These are phyloP conservation scores for Acronicta aceris DNA, from an alignment of 2,888 invertebrate genomes.

Conservation along the genomic window DNA sequence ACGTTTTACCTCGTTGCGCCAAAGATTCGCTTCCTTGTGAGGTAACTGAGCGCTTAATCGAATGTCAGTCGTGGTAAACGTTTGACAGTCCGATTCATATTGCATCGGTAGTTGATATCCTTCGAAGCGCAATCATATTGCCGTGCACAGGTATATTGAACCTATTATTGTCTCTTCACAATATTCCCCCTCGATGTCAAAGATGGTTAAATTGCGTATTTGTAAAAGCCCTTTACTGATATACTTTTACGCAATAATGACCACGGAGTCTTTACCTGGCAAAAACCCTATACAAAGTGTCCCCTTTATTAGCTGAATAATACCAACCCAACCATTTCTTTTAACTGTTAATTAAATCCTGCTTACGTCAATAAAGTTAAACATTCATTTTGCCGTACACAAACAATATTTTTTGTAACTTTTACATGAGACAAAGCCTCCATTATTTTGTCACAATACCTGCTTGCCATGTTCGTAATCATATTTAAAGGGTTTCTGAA, in stretches of 20 bases:
- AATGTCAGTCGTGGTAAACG: constrained; percentile 33
- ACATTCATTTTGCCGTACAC: constrained; percentile 10
- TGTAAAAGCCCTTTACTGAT: constrained; percentile 6
- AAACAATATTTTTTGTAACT: constrained; percentile 28
- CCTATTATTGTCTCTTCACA: constrained; percentile 15
- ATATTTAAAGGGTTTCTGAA: constrained; percentile 47
- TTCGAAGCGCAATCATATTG: constrained; percentile 8
- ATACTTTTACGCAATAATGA: constrained; percentile 8
- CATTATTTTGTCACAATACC: constrained; percentile 30
- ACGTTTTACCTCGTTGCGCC: constrained; percentile 13
- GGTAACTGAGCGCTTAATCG: constrained; percentile 38
- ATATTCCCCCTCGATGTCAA: constrained; percentile 1
- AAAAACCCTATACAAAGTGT: constrained; percentile 13
- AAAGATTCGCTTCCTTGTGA: constrained; percentile 10
- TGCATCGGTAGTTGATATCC: constrained; percentile 19
- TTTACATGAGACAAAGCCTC: constrained; percentile 18
- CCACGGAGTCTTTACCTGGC: background rate
- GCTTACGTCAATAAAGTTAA: constrained; percentile 11
- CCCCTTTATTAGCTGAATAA: constrained; percentile 17
- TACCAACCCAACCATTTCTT: constrained; percentile 17
- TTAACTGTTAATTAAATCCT: constrained; percentile 35
- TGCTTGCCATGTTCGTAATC: constrained; percentile 9
- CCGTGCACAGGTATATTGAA: constrained; percentile 17
- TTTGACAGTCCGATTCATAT: constrained; percentile 42
- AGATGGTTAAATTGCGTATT: constrained; percentile 14